Conservation (phyloP, 2,888 invertebrate genomes). For the Erannis defoliaria region DNA sequence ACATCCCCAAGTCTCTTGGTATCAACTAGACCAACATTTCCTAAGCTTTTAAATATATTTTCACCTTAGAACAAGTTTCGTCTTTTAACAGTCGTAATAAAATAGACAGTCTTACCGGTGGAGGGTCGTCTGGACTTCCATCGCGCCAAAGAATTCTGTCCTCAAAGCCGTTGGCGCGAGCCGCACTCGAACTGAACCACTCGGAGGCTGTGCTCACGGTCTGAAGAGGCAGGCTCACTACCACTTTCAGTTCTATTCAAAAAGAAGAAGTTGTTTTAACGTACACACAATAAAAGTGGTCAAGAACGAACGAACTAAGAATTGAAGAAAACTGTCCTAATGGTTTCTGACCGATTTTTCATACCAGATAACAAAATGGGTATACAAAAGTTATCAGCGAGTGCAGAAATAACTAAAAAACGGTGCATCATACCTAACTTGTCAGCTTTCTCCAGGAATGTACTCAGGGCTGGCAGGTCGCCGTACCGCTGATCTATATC, state of each 20-base stretch:
- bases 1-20: too few relatives aligned
- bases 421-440: constrained; percentile 60
- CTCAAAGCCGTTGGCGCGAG: constrained; percentile 86
- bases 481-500: constrained; percentile 91
- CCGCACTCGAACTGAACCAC: constrained; percentile 91
- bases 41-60: neutral
- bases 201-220: constrained; percentile 89
- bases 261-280: too few relatives aligned
- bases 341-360: too few relatives aligned
- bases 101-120: constrained; percentile 46
- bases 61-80: too few relatives aligned
- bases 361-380: neutral
- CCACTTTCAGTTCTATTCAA: constrained; percentile 78
- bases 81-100: neutral
- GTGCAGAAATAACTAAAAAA: too few relatives aligned
- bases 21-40: too few relatives aligned
- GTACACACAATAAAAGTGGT: neutral
- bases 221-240: constrained; percentile 70
- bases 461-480: constrained; percentile 87
- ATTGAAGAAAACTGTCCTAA: too few relatives aligned
- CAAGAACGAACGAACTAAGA: too few relatives aligned
- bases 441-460: constrained; percentile 82
- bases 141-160: constrained; percentile 92
- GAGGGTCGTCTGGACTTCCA: constrained; percentile 61
- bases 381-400: too few relatives aligned